phyloP scores from a whole-genome alignment of 2,888 invertebrate species.

The Eueremaeus valkanovi region DNA sequence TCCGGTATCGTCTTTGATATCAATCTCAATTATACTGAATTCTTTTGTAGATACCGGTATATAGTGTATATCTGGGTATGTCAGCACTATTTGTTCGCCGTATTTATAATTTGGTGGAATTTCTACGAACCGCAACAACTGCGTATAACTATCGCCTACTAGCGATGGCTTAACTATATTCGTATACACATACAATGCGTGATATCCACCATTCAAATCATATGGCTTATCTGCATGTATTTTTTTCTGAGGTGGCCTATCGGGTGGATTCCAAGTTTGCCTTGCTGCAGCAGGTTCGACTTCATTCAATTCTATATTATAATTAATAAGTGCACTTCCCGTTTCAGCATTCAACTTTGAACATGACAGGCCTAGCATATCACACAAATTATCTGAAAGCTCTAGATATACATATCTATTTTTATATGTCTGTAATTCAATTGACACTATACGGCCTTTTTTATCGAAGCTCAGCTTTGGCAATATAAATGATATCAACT shows the following conservation, averaged over 20 bases:
- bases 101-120: neutral
- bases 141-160: neutral
- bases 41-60: neutral
- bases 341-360: neutral
- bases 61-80: neutral
- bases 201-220: neutral
- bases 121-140: neutral
- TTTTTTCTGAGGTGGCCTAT: no score
- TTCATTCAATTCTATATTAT: no score
- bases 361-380: neutral
- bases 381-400: neutral
- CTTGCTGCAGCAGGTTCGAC: no score
- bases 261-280: no score
- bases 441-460: neutral
- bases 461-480: neutral
- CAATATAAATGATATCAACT: neutral
- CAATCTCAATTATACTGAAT: neutral
- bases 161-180: neutral
- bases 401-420: neutral
- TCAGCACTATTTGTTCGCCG: neutral
- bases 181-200: neutral
- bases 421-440: neutral
- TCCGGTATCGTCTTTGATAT: constrained; percentile 1
- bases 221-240: neutral
- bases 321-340: no score